Percentiles rank a stretch among this genome's conserved stretches.
phyloP scores from a whole-genome alignment of 2,888 invertebrate genomes.

The Amphiduros pacificus region DNA sequence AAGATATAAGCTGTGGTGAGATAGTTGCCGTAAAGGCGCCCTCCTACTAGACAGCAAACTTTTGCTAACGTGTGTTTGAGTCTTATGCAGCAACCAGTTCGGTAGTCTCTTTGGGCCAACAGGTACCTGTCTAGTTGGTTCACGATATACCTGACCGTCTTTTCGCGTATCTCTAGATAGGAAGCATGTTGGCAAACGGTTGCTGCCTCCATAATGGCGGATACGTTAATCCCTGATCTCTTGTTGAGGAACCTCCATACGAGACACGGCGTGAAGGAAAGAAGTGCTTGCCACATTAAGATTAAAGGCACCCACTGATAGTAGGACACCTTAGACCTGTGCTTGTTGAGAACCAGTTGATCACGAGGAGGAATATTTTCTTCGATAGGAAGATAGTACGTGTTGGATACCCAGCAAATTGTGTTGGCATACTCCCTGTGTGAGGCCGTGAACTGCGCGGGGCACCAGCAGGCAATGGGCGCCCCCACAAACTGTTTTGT shows the following conservation, averaged over 20 bases:
- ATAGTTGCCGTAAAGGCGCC: constrained; percentile 61
- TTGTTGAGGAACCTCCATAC: constrained; percentile 35
- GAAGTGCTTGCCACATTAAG: constrained; percentile 34
- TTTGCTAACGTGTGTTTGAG: constrained; percentile 56
- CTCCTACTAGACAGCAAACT: constrained; percentile 57
- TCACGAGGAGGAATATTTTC: constrained; percentile 27
- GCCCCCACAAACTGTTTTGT: constrained; percentile 36
- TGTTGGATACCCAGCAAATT: constrained; percentile 37
- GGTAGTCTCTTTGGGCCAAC: constrained; percentile 59
- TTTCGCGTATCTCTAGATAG: constrained; percentile 36
- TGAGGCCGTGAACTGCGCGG: constrained; percentile 33
- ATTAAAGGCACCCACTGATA: constrained; percentile 39
- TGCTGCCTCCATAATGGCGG: constrained; percentile 35
- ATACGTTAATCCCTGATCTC: constrained; percentile 34
- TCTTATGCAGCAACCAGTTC: constrained; percentile 55
- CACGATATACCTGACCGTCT: constrained; percentile 59
- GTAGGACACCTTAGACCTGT: constrained; percentile 29
- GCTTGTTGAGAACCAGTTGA: constrained; percentile 19
- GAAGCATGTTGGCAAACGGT: constrained; percentile 34
- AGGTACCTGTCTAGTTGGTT: constrained; percentile 62
- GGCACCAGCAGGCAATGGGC: constrained; percentile 36
- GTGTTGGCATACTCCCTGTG: constrained; percentile 36
- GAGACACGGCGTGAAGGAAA: constrained; percentile 34
- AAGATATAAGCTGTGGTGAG: constrained; percentile 61
- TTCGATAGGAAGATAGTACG: constrained; percentile 33